These are phyloP conservation scores for Lethenteron camtschaticum DNA, from an alignment of 2,113 vertebrate species.

Conservation along the genomic window DNA sequence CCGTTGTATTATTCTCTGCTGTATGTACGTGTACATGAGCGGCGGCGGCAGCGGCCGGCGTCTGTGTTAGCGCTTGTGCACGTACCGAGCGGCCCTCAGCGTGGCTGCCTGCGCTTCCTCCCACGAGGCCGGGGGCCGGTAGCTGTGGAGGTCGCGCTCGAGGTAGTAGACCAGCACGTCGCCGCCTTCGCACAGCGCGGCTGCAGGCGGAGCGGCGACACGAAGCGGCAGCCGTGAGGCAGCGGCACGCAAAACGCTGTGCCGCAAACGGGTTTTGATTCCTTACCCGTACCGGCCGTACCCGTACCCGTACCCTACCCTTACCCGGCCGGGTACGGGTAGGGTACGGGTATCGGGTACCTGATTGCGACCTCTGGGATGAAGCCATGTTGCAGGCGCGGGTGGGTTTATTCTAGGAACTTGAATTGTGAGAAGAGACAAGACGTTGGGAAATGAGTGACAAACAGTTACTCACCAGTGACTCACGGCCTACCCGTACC, in stretches of 20 bases:
- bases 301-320: neutral
- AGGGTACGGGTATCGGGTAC: neutral
- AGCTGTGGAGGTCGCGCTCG: neutral
- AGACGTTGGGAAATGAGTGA: no score
- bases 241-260: neutral
- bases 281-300: neutral
- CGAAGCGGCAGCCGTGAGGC: neutral
- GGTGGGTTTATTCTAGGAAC: no score
- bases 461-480: no score
- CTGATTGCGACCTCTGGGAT: neutral
- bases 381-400: neutral
- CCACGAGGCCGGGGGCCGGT: neutral
- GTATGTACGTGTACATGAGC: no score
- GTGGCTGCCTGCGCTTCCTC: neutral
- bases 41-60: no score
- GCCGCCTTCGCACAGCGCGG: neutral
- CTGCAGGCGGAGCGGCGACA: neutral
- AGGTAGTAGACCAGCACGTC: conserved; percentile 4
- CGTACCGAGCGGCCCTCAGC: no score
- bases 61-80: no score
- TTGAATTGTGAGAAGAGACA: no score
- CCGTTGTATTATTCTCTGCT: no score
- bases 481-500: no score
- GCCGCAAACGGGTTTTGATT: neutral
- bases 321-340: neutral